Conservation (phyloP, 2,888 invertebrate genomes). For the Gandaritis pyraliata region DNA sequence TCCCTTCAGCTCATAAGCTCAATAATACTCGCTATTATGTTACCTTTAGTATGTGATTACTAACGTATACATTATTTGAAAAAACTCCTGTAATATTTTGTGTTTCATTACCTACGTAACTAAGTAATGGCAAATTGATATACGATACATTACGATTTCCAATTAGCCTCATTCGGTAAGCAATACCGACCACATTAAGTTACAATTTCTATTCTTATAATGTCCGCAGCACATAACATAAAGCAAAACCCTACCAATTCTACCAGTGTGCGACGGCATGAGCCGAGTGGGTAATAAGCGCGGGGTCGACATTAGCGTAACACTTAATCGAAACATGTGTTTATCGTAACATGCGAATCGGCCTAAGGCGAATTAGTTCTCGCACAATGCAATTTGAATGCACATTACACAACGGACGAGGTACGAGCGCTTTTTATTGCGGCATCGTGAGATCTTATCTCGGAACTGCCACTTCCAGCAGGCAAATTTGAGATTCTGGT, state of each 20-base stretch:
- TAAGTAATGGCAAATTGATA: conserved; percentile 4
- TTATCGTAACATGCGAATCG: conserved; percentile 83
- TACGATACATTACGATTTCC: conserved; percentile 29
- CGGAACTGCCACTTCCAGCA: conserved; percentile 83
- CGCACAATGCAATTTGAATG: conserved; percentile 85
- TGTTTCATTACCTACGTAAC: conserved; percentile 6
- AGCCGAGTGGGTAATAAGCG: conserved; percentile 59
- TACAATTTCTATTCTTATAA: conserved; percentile 43
- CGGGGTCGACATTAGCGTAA: conserved; percentile 66
- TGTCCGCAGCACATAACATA: conserved; percentile 37
- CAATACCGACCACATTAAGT: conserved; percentile 39
- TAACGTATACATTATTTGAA: conserved; percentile 18
- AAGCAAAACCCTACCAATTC: conserved; percentile 43
- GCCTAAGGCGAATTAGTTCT: conserved; percentile 84
- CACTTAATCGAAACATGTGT: conserved; percentile 82
- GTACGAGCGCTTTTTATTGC: conserved; percentile 84
- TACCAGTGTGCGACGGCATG: conserved; percentile 53
- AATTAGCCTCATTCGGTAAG: conserved; percentile 36
- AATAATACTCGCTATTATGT: conserved; percentile 69
- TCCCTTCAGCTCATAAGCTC: conserved; percentile 55
- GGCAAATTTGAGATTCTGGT: conserved; percentile 81
- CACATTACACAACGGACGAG: conserved; percentile 84
- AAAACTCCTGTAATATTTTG: not conserved
- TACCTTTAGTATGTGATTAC: conserved; percentile 57
- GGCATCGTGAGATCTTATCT: conserved; percentile 85